Conservation (phyloP, 2,888 invertebrate genomes). For the Idaea straminata region DNA sequence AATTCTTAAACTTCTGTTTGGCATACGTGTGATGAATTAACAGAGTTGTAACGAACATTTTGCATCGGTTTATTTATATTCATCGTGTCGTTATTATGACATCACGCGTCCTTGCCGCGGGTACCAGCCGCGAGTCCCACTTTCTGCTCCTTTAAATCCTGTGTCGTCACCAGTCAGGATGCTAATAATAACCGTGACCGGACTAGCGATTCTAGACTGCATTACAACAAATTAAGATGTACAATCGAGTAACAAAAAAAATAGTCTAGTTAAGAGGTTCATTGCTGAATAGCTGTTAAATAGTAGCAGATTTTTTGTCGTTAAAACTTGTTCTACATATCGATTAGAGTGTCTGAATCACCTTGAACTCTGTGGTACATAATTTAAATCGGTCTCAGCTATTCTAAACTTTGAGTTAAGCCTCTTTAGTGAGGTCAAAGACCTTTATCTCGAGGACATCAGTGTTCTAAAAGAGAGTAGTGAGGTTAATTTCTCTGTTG, state of each 20-base stretch:
- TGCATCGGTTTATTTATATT: slow-evolving; percentile 57
- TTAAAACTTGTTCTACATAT: slow-evolving; percentile 24
- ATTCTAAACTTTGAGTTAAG: slow-evolving; percentile 42
- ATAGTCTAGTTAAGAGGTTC: slow-evolving; percentile 31
- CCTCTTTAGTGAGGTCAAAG: slow-evolving; percentile 39
- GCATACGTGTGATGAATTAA: slow-evolving; percentile 62
- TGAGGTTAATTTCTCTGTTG: slow-evolving; percentile 17
- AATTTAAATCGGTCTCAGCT: slow-evolving; percentile 53
- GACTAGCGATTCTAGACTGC: slow-evolving; percentile 36
- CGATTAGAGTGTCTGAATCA: slow-evolving; percentile 35
- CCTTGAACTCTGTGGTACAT: slow-evolving; percentile 62
- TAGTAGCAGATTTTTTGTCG: slow-evolving; percentile 37
- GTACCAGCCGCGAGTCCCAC: slow-evolving; percentile 66
- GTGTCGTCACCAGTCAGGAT: slow-evolving; percentile 58
- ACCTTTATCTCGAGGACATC: slow-evolving; percentile 37
- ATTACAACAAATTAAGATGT: slow-evolving; percentile 20
- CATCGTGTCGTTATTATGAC: slow-evolving; percentile 59
- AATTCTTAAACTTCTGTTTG: slow-evolving; percentile 51
- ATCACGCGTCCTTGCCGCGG: slow-evolving; percentile 73
- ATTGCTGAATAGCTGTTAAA: slow-evolving; percentile 15
- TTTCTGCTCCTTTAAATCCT: slow-evolving; percentile 66
- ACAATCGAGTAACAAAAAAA: slow-evolving; percentile 39
- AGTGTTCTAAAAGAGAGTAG: slow-evolving; percentile 15
- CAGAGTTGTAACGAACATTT: slow-evolving; percentile 43
- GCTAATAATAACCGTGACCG: slow-evolving; percentile 61